Evolutionary conservation across 2,888 invertebrate genomes (phyloP).

Genomic region (Brachypalpus laphriformis): DNA sequence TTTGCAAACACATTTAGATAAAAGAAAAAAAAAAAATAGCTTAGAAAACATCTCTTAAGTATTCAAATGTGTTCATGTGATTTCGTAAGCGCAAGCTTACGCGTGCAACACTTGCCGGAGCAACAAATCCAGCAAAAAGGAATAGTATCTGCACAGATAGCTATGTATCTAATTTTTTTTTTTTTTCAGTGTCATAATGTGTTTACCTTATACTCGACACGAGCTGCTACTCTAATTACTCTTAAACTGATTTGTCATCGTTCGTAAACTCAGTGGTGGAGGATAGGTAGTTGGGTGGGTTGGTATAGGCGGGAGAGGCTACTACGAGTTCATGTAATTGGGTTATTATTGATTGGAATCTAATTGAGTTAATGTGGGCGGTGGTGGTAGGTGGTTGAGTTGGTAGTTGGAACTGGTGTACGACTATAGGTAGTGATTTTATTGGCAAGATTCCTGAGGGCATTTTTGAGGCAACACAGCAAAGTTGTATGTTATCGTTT

Average conservation of each 20-base stretch:
- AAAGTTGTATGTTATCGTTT: neutral
- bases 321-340: slow-evolving; percentile 33
- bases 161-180: neutral
- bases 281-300: neutral
- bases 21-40: neutral
- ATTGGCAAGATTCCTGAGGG: neutral
- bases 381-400: slow-evolving; percentile 18
- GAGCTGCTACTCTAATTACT: slow-evolving; percentile 44
- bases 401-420: neutral
- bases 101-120: neutral
- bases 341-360: slow-evolving; percentile 55
- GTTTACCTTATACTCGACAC: slow-evolving; percentile 23
- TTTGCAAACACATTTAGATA: neutral
- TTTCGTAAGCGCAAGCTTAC: neutral
- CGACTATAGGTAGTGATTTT: slow-evolving; percentile 4
- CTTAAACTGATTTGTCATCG: slow-evolving; percentile 52
- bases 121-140: neutral
- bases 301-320: neutral
- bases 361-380: slow-evolving; percentile 44
- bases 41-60: too few species aligned
- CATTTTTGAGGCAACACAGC: neutral
- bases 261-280: slow-evolving; percentile 1
- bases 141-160: neutral
- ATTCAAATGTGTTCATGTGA: neutral
- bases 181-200: slow-evolving; percentile 26